These are phyloP conservation scores for Proteles cristata DNA, from an alignment of 2,113 vertebrate species.

Conservation along the genomic window DNA sequence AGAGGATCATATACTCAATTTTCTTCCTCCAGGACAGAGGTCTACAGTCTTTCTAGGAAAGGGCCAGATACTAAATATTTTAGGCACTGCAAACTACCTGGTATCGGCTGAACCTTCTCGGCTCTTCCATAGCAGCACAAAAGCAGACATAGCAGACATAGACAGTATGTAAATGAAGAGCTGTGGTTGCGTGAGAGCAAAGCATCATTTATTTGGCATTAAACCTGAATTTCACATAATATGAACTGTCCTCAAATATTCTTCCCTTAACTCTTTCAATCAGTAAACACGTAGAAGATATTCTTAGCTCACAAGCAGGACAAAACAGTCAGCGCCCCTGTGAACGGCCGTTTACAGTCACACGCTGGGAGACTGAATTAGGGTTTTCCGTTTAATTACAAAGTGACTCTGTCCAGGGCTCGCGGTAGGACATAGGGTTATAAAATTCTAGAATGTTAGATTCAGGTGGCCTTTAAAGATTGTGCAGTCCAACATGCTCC, in stretches of 20 bases:
- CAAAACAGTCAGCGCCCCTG: not conserved
- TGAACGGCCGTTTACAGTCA: not conserved
- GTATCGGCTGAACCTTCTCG: not conserved
- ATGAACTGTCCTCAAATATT: not conserved
- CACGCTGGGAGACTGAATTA: not conserved
- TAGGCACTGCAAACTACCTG: not conserved
- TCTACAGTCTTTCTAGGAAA: not conserved
- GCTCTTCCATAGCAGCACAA: not conserved
- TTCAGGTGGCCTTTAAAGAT: not conserved
- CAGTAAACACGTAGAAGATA: not conserved
- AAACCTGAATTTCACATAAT: not conserved
- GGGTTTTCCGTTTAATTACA: not conserved
- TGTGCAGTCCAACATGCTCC: not conserved
- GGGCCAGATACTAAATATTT: not conserved
- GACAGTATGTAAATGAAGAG: not conserved
- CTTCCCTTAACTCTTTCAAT: not conserved
- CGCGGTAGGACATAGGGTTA: not conserved
- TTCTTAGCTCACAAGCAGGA: not conserved
- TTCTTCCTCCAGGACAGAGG: not conserved
- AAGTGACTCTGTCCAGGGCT: not conserved
- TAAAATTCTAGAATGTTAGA: not conserved
- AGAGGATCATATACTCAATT: not conserved
- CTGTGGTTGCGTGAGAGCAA: not conserved
- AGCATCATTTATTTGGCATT: not conserved
- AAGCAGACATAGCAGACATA: not conserved